These are phyloP conservation scores for Alces alces DNA, from an alignment of 2,113 vertebrate genomes.

Conservation along the genomic window DNA sequence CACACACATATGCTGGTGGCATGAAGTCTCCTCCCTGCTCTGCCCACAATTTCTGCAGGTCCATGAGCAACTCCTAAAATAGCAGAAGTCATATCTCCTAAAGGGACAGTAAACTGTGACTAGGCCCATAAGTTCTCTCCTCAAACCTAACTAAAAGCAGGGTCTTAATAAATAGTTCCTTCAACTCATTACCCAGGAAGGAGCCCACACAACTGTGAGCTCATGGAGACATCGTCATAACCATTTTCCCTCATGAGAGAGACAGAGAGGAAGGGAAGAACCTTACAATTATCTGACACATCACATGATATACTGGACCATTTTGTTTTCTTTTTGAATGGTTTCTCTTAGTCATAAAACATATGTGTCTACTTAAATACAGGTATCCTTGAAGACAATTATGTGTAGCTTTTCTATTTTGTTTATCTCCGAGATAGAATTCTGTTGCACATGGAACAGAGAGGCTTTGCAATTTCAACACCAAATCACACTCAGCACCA, in stretches of 20 bases:
- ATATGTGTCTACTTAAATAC: slow-evolving; percentile 3
- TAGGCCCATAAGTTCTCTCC: neutral
- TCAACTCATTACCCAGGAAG: neutral
- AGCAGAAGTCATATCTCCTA: neutral
- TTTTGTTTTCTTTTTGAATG: slow-evolving; percentile 7
- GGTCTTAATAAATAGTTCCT: neutral
- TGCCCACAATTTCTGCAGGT: neutral
- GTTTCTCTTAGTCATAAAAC: slow-evolving; percentile 32
- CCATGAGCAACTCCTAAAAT: neutral
- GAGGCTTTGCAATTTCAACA: neutral
- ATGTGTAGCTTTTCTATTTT: neutral
- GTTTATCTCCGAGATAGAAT: neutral
- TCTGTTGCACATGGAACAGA: neutral
- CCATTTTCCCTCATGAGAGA: neutral
- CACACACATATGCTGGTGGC: neutral
- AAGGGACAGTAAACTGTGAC: neutral
- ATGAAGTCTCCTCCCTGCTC: neutral
- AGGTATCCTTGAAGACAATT: neutral
- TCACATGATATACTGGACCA: neutral
- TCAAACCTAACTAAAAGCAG: neutral
- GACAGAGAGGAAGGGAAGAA: neutral
- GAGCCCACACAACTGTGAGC: neutral
- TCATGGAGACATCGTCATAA: neutral
- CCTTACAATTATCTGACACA: neutral
- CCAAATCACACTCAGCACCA: neutral